Evolutionary conservation across 2,888 invertebrate genomes (phyloP).

Genomic region (Hemithea aestivaria): DNA sequence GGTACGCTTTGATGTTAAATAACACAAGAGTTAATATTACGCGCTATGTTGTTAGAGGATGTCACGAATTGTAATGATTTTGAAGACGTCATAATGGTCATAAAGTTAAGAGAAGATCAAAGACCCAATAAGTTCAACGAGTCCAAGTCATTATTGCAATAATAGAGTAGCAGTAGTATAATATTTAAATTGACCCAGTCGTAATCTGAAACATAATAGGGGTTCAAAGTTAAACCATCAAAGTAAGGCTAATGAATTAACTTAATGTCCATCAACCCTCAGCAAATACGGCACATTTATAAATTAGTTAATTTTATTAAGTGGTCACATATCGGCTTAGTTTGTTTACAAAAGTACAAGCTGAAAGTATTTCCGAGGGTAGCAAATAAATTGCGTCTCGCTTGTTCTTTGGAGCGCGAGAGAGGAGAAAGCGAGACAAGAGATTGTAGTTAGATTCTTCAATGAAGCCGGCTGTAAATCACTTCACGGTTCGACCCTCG

Average conservation of each 20-base stretch:
- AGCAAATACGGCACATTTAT: slow-evolving; percentile 61
- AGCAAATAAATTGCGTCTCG: slow-evolving; percentile 17
- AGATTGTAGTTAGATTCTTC: slow-evolving; percentile 22
- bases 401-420: slow-evolving; percentile 13
- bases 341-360: slow-evolving; percentile 41
- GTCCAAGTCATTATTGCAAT: no score
- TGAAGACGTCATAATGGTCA: no score
- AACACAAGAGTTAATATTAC: slow-evolving; percentile 15
- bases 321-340: slow-evolving; percentile 54
- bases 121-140: no score
- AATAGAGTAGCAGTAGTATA: no score
- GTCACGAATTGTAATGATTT: no score
- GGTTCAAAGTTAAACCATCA: no score
- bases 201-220: slow-evolving; percentile 5
- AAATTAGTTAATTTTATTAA: slow-evolving; percentile 76
- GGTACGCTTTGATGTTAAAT: slow-evolving; percentile 42
- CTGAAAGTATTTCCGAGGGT: slow-evolving; percentile 21
- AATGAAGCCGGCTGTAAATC: slow-evolving; percentile 28
- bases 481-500: slow-evolving; percentile 30
- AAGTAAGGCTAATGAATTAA: slow-evolving; percentile 30
- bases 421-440: slow-evolving; percentile 16
- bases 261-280: slow-evolving; percentile 42
- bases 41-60: no score
- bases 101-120: no score
- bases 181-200: no score